These are phyloP conservation scores for Seira ritae DNA, from an alignment of 2,888 invertebrate species.

Conservation along the genomic window DNA sequence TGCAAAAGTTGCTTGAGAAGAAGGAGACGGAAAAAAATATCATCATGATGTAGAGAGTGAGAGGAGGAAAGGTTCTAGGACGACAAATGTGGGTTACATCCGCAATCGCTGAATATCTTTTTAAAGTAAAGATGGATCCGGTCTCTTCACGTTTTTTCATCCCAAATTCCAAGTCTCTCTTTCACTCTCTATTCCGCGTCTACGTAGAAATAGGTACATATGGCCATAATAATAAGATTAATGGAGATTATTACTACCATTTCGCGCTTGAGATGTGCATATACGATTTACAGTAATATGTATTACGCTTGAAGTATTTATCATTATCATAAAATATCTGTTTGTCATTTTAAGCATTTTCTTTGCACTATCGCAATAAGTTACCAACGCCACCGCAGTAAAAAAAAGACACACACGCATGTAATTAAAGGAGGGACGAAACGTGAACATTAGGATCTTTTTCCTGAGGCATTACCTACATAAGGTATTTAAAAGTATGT, in stretches of 20 bases:
- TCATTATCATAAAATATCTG: not conserved
- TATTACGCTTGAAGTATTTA: not conserved
- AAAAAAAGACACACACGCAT: too few relatives aligned
- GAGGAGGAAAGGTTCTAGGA: constrained; percentile 67
- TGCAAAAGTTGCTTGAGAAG: not conserved
- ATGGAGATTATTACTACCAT: constrained; percentile 18
- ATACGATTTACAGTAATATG: not conserved
- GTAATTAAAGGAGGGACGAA: too few relatives aligned
- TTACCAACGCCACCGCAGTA: not conserved
- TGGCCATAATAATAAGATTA: not conserved
- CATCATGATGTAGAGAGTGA: constrained; percentile 56
- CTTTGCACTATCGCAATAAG: not conserved
- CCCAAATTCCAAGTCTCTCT: constrained; percentile 47
- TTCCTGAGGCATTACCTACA: too few relatives aligned
- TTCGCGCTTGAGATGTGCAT: constrained; percentile 6
- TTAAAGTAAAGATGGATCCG: constrained; percentile 69
- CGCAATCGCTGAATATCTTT: constrained; percentile 69
- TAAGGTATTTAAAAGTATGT: too few relatives aligned
- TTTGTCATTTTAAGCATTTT: constrained; percentile 1
- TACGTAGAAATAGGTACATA: too few relatives aligned
- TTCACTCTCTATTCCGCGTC: not conserved
- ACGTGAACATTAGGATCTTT: too few relatives aligned
- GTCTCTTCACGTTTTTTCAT: constrained; percentile 66
- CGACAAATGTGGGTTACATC: constrained; percentile 74
- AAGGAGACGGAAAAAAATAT: constrained; percentile 30